Conservation (phyloP, 1,140 invertebrate species). For the Leptopilina boulardi region DNA sequence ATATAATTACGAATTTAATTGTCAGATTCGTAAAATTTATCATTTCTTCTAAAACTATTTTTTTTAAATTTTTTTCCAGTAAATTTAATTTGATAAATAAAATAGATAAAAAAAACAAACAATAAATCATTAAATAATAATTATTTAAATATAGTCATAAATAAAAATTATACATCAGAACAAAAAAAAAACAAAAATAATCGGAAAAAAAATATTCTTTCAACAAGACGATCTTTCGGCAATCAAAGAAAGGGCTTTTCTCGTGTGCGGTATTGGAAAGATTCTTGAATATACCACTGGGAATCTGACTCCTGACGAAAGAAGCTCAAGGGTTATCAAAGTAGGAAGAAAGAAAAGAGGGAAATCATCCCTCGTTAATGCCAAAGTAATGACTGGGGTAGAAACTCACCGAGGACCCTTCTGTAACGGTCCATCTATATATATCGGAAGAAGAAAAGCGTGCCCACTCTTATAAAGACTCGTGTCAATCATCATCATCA, state of each 20-base stretch:
- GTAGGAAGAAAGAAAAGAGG: constrained; percentile 47
- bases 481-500: constrained; percentile 37
- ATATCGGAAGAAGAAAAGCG: constrained; percentile 22
- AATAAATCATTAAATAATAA: no score
- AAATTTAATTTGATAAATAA: no score
- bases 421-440: constrained; percentile 45
- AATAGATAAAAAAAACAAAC: no score
- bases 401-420: constrained; percentile 69
- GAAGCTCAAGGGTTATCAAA: constrained; percentile 24
- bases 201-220: neutral
- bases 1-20: no score
- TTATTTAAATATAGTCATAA: no score
- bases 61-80: no score
- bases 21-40: no score
- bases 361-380: constrained; percentile 71
- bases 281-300: constrained; percentile 4
- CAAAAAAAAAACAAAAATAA: no score
- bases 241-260: constrained; percentile 13
- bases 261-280: neutral
- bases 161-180: no score
- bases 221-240: neutral
- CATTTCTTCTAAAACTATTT: no score
- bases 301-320: constrained; percentile 9
- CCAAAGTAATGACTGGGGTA: constrained; percentile 72
- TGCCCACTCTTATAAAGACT: constrained; percentile 19